A percentile compares a stretch with the other conserved stretches of the same genome.
Evolutionary conservation across 2,797 vertebrate genomes (phyloP).

Genomic region (Taenioides sp.): DNA sequence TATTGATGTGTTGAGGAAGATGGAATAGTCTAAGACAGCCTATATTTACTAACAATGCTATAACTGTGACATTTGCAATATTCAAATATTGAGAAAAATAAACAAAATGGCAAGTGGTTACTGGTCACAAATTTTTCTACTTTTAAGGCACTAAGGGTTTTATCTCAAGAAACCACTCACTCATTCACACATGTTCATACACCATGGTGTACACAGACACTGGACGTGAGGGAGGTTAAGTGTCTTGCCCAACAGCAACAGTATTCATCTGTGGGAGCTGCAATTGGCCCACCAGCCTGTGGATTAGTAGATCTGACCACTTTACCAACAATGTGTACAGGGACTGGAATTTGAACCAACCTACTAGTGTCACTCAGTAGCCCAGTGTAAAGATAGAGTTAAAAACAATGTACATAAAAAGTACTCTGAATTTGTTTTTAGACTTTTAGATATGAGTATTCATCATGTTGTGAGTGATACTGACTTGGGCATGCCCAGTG

Average conservation of each 20-base stretch:
- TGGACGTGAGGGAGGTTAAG: too few relatives aligned
- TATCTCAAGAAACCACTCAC: neutral
- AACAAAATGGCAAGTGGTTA: too few relatives aligned
- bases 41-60: too few relatives aligned
- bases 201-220: too few relatives aligned
- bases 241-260: too few relatives aligned
- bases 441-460: neutral
- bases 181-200: neutral
- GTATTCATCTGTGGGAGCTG: too few relatives aligned
- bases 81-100: neutral
- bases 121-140: neutral
- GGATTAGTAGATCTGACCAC: too few relatives aligned
- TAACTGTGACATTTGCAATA: neutral
- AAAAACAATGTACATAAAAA: neutral
- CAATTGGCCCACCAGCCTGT: too few relatives aligned
- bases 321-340: neutral
- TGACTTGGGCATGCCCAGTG: neutral
- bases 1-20: neutral
- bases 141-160: neutral
- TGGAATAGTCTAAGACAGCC: too few relatives aligned
- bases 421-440: neutral
- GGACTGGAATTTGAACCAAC: neutral
- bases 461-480: neutral
- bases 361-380: too few relatives aligned
- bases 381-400: neutral